Evolutionary conservation across 2,888 invertebrate species (phyloP), one percentile per base, ranked within the genome.

Genomic region (Andrena trimmerana): DNA sequence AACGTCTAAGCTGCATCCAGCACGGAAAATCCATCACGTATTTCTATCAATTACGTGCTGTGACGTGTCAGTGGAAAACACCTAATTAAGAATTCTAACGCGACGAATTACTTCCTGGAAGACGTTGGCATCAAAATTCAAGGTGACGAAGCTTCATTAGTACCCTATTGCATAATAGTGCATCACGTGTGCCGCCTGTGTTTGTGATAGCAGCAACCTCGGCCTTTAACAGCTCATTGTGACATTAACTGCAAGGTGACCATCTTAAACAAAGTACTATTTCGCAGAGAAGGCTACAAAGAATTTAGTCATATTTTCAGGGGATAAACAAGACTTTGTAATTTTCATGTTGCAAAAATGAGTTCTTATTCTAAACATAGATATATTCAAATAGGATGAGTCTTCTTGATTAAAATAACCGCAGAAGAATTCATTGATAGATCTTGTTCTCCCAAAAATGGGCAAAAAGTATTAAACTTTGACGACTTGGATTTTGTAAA

Each of bases 21-120:
- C 54, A 54, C 1, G 10, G 24, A 57, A 24, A 57, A 24, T 57
- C 27, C 8, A 10, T 24, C 10, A 57, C 8, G 20, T 20, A 3
- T 8, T 20, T 20, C 20, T 52, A 20, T 52, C 8, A n/a, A 20
- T 27, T 10, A 20, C 24, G 4, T 57, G 0, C 4, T 57, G 24
- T 13, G 27, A 24, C 57, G 57, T 27, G 54, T 1, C 13, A 54
- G 24, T 24, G 24, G 54, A 54, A 20, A 54, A 24, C 24, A 8
- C 54, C 54, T 54, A 54, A 54, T 54, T 54, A 54, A 54, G 24
- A 24, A 54, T 54, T 54, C 54, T 54, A 54, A 24, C 20, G 54
- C 8, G 54, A 54, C 8, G 8, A 54, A 54, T 24, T 10, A 20
- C 54, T 54, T 20, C 54, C 54, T 54, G 54, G 8, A 54, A 54